A percentile compares a stretch with the other conserved stretches of the same genome.
Evolutionary conservation across 2,888 invertebrate species (phyloP).

Genomic region (Caenorhabditis zanzibari): DNA sequence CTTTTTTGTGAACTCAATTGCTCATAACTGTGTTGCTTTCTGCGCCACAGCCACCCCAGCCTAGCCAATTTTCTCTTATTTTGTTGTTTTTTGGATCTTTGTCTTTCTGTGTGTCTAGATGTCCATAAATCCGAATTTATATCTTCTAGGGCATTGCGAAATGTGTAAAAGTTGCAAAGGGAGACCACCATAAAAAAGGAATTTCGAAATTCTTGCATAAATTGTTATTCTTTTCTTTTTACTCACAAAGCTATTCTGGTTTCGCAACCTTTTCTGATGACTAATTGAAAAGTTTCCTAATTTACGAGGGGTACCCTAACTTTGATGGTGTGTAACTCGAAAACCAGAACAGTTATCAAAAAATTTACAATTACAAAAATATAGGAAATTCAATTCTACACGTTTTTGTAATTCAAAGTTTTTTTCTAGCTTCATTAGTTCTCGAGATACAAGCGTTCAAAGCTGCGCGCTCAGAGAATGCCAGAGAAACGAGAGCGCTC

Average conservation of each 20-base stretch:
- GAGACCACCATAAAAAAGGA: too few species aligned
- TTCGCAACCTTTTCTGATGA: background rate
- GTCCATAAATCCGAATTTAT: background rate
- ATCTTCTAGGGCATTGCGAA: background rate
- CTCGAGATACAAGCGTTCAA: background rate
- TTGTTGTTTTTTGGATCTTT: background rate
- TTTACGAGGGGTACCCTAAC: background rate
- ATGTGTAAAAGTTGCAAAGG: background rate
- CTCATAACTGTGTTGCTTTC: too few species aligned
- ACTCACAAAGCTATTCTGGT: too few species aligned
- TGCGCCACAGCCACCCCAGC: too few species aligned
- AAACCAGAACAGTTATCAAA: background rate
- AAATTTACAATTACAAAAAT: background rate
- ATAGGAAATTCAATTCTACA: background rate
- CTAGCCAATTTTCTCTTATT: too few species aligned
- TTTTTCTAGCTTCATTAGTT: too few species aligned
- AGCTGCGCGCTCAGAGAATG: too few species aligned
- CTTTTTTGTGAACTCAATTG: too few species aligned
- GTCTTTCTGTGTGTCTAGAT: conserved; percentile 11
- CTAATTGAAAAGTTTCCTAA: too few species aligned
- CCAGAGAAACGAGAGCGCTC: too few species aligned
- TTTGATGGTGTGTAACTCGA: background rate
- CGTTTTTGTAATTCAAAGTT: background rate
- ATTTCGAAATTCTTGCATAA: too few species aligned
- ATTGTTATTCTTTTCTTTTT: too few species aligned